Conservation (phyloP, 2,113 vertebrate genomes). For the Donacobius atricapilla region DNA sequence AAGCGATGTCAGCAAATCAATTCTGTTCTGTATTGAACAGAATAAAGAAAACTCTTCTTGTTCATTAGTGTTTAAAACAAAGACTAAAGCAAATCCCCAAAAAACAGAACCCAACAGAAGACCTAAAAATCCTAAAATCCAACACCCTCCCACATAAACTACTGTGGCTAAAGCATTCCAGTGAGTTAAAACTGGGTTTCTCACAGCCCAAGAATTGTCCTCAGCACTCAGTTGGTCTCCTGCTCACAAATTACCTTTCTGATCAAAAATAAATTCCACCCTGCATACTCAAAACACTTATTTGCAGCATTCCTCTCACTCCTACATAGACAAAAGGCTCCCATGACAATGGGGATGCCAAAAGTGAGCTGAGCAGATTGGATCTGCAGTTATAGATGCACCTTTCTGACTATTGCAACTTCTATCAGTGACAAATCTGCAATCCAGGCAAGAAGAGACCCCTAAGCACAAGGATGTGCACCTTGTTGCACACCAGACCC, state of each 20-base stretch:
- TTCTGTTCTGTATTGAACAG: background rate
- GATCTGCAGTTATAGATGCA: background rate
- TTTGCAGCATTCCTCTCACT: background rate
- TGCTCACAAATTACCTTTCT: background rate
- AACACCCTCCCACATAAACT: background rate
- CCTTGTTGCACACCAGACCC: background rate
- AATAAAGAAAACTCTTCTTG: background rate
- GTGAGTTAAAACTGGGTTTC: background rate
- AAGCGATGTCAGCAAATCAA: background rate
- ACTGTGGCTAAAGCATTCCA: background rate
- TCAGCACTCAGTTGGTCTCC: background rate
- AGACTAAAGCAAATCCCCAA: background rate
- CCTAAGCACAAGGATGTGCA: fast-evolving
- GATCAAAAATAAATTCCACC: background rate
- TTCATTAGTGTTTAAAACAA: background rate
- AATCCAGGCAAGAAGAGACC: background rate
- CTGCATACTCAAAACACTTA: background rate
- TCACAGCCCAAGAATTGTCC: background rate
- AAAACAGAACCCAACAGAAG: background rate
- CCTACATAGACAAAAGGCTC: background rate
- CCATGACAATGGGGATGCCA: background rate
- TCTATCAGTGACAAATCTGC: background rate
- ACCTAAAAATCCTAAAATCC: background rate
- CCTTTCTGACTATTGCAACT: background rate
- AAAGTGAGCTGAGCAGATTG: background rate